Percentiles rank a stretch among this genome's conserved stretches.
phyloP scores from a whole-genome alignment of 2,797 vertebrate genomes.

The Vultur gryphus region DNA sequence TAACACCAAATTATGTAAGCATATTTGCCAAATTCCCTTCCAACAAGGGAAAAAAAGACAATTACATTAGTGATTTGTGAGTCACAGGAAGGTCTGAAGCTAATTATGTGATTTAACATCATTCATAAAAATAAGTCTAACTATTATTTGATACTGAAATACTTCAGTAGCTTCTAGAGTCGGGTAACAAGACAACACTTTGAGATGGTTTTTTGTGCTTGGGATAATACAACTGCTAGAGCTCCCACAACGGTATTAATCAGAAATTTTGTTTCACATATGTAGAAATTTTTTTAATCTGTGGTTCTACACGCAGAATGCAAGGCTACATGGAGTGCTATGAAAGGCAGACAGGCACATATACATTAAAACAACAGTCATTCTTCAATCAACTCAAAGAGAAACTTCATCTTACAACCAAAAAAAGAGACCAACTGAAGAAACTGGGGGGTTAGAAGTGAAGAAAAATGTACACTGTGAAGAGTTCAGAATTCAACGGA shows the following conservation, averaged over 20 bases:
- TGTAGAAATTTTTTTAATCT: rapidly evolving
- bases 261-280: not conserved
- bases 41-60: not conserved
- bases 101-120: not conserved
- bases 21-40: not conserved
- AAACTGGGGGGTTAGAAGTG: not conserved
- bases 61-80: rapidly evolving
- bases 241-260: not conserved
- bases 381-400: not conserved
- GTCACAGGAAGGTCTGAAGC: not conserved
- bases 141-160: not conserved
- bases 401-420: not conserved
- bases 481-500: not conserved
- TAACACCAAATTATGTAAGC: not conserved
- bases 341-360: not conserved
- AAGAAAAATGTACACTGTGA: not conserved
- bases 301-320: not conserved
- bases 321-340: not conserved
- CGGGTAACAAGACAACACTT: not conserved
- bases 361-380: not conserved
- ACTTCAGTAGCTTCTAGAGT: not conserved
- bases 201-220: not conserved
- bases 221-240: not conserved
- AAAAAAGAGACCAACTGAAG: not conserved
- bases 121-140: not conserved